A percentile compares a stretch with the other conserved stretches of the same genome.
phyloP scores from a whole-genome alignment of 2,888 invertebrate genomes.

The Pheosia gnoma region DNA sequence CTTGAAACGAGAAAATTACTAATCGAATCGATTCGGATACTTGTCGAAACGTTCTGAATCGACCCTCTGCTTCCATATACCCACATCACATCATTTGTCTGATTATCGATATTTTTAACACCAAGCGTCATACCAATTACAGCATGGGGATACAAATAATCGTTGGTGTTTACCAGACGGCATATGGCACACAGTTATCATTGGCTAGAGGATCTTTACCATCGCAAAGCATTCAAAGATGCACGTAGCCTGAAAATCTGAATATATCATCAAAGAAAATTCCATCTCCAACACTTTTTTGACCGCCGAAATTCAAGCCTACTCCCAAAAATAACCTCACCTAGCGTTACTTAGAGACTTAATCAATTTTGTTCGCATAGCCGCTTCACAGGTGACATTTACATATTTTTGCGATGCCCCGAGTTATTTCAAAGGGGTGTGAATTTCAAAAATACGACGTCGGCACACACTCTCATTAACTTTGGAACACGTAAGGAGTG shows the following conservation, averaged over 20 bases:
- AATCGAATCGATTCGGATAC: too few species aligned
- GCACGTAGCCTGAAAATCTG: neutral
- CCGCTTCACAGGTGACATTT: slow-evolving; percentile 64
- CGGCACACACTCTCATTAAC: slow-evolving; percentile 76
- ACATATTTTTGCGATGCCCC: slow-evolving; percentile 76
- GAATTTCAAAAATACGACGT: slow-evolving; percentile 77
- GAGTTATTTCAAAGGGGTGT: slow-evolving; percentile 71
- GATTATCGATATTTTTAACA: too few species aligned
- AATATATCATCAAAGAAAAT: neutral
- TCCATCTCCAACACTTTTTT: neutral
- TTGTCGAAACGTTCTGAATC: too few species aligned
- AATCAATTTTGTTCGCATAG: slow-evolving; percentile 54
- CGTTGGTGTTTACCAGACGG: too few species aligned
- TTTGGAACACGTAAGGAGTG: slow-evolving; percentile 78
- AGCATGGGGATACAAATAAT: too few species aligned
- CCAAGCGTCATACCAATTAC: too few species aligned
- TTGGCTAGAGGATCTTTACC: too few species aligned
- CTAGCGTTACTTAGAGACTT: slow-evolving; percentile 38
- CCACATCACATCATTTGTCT: too few species aligned
- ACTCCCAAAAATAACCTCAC: slow-evolving; percentile 1
- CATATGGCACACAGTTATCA: too few species aligned
- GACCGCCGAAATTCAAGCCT: neutral
- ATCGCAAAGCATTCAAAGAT: neutral
- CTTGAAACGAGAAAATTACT: too few species aligned
- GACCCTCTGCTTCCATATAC: too few species aligned